phyloP scores from a whole-genome alignment of 2,113 vertebrate species.

The Danionella cerebrum region DNA sequence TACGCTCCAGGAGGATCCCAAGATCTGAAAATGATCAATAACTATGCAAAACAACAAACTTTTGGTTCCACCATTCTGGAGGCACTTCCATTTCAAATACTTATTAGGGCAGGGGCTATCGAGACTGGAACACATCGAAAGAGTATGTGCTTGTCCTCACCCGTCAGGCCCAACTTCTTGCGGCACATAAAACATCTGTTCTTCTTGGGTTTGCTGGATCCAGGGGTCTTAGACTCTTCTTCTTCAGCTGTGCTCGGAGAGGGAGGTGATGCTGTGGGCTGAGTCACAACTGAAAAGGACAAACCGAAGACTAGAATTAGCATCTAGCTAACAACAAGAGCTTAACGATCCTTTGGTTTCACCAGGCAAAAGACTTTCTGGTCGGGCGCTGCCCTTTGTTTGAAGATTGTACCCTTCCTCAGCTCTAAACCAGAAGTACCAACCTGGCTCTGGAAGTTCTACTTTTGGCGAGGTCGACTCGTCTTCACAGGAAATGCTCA shows the following conservation, averaged over 20 bases:
- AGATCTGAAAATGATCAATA: too few species aligned
- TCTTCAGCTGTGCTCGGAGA: conserved; percentile 44
- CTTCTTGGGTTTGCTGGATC: conserved; percentile 69
- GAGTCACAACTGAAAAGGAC: conserved; percentile 48
- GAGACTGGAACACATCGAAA: too few species aligned
- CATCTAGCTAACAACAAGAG: not conserved
- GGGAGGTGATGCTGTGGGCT: conserved; percentile 41
- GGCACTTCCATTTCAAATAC: too few species aligned
- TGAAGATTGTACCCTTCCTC: not conserved
- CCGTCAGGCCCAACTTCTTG: conserved; percentile 81
- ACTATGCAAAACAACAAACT: too few species aligned
- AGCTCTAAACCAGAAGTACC: conserved; percentile 1
- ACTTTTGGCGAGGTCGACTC: conserved; percentile 42
- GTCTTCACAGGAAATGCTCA: conserved; percentile 75
- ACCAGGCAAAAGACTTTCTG: too few species aligned
- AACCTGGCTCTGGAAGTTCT: conserved; percentile 52
- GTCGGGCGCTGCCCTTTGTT: too few species aligned
- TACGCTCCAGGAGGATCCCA: too few species aligned
- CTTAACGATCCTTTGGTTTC: too few species aligned
- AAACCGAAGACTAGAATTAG: not conserved
- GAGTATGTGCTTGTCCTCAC: conserved; percentile 46
- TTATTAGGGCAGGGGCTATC: too few species aligned
- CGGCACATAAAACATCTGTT: conserved; percentile 79
- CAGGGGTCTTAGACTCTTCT: conserved; percentile 53
- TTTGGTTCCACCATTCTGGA: too few species aligned